phyloP scores from a whole-genome alignment of 2,113 vertebrate species.

The Ivindomyrus marchei region DNA sequence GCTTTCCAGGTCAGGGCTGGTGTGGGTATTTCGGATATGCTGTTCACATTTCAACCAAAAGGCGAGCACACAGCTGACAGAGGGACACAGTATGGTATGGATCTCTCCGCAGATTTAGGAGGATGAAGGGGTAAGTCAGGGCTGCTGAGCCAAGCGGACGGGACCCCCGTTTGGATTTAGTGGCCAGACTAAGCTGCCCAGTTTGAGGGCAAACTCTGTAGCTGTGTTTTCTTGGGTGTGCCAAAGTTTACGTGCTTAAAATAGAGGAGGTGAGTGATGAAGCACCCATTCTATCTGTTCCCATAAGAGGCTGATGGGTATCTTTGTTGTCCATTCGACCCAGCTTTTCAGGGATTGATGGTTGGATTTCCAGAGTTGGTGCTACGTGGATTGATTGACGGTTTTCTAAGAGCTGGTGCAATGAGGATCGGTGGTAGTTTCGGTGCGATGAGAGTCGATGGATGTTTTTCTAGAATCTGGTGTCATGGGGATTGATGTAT shows the following conservation, averaged over 20 bases:
- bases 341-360: background rate
- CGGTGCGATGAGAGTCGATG: background rate
- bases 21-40: background rate
- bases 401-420: background rate
- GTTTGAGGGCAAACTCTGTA: background rate
- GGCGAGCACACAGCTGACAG: background rate
- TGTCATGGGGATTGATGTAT: background rate
- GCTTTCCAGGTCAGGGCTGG: background rate
- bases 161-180: background rate
- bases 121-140: background rate
- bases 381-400: background rate
- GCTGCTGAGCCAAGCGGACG: background rate
- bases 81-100: background rate
- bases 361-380: background rate
- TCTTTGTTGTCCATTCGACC: background rate
- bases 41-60: background rate
- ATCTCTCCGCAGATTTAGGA: background rate
- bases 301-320: background rate
- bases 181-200: background rate
- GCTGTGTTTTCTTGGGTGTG: background rate
- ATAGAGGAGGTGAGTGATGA: background rate
- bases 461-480: background rate
- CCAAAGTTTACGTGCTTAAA: background rate
- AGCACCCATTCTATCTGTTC: background rate
- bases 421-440: background rate